Percentiles rank a stretch among this genome's conserved stretches.
These are phyloP conservation scores for Gallinago jamesoni DNA, from an alignment of 2,113 vertebrate genomes.

Conservation along the genomic window DNA sequence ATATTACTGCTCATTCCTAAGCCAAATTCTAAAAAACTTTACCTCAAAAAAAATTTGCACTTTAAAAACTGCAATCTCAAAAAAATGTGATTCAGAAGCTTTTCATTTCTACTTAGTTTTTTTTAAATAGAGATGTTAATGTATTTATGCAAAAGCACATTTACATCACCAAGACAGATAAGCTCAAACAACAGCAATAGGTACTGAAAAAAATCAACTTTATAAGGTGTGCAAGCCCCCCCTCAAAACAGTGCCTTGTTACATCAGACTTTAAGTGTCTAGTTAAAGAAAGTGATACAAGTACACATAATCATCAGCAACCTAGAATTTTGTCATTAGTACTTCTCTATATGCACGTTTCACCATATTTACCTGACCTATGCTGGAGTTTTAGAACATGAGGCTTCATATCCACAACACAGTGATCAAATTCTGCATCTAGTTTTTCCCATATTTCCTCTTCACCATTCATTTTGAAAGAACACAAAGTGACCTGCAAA, in stretches of 20 bases:
- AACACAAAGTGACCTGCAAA: constrained; percentile 10
- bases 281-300: background rate
- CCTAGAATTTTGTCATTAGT: too few species aligned
- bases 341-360: background rate
- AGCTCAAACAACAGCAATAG: background rate
- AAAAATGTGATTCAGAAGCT: background rate
- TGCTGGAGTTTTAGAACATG: constrained; percentile 83
- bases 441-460: constrained; percentile 82
- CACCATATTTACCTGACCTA: constrained; percentile 79
- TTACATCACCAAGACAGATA: background rate
- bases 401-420: constrained; percentile 90
- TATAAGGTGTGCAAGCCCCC: background rate
- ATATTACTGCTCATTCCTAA: background rate
- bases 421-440: constrained; percentile 88
- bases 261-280: background rate
- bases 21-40: background rate
- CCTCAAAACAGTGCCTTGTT: background rate
- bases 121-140: background rate
- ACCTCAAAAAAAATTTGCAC: background rate
- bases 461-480: constrained; percentile 74
- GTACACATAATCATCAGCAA: background rate
- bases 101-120: background rate
- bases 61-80: background rate
- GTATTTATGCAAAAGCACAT: background rate
- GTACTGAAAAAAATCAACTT: background rate